Percentiles rank a stretch among this genome's conserved stretches.
Conservation (phyloP, 2,888 invertebrate species). For the Hoplodrina ambigua region DNA sequence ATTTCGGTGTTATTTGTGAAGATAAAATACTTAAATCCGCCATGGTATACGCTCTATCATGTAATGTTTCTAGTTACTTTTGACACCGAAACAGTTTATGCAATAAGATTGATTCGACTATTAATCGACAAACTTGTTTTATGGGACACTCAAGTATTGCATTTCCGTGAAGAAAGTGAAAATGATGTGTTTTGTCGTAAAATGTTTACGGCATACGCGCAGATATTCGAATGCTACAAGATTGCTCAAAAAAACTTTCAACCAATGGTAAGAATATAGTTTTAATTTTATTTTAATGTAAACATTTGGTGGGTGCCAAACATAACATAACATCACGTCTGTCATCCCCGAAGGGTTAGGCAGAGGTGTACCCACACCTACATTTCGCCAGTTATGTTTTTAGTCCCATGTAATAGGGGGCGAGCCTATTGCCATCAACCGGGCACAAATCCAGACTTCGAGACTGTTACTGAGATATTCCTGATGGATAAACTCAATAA, state of each 20-base stretch:
- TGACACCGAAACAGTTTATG: conserved; percentile 41
- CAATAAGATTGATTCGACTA: conserved; percentile 24
- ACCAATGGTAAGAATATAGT: conserved; percentile 24
- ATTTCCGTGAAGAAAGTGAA: background rate
- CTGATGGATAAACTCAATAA: no score
- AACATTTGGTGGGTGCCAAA: no score
- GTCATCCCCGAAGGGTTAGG: no score
- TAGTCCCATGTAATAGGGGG: no score
- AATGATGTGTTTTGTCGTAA: background rate
- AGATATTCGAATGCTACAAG: conserved; percentile 35
- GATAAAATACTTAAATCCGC: background rate
- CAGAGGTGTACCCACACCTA: no score
- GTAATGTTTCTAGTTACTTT: background rate
- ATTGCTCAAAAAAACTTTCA: conserved; percentile 15
- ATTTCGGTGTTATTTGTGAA: background rate
- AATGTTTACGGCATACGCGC: conserved; percentile 22
- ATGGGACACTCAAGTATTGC: conserved; percentile 29
- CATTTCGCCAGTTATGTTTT: no score
- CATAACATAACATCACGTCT: no score
- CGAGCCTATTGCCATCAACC: no score
- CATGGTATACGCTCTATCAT: background rate
- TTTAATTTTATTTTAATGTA: background rate
- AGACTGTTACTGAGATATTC: no score
- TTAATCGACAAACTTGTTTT: conserved; percentile 21
- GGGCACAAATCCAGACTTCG: no score